Conservation (phyloP, 2,888 invertebrate species). For the Thumatha senex region DNA sequence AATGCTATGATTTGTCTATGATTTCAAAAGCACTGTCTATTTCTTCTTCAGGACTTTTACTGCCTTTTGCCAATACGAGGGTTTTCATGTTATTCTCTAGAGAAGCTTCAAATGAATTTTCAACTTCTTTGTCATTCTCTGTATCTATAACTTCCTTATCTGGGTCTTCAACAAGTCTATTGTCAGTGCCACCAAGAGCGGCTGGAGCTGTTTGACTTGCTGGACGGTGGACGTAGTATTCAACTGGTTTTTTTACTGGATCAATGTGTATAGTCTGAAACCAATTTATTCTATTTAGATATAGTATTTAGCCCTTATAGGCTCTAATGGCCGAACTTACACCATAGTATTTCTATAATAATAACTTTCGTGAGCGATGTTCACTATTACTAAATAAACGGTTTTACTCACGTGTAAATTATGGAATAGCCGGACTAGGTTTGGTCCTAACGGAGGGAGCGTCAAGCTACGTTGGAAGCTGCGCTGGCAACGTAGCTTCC, state of each 20-base stretch:
- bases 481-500: no score
- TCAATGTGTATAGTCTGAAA: slow-evolving; percentile 46
- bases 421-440: no score
- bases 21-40: slow-evolving; percentile 74
- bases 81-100: slow-evolving; percentile 21
- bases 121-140: slow-evolving; percentile 6
- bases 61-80: slow-evolving; percentile 13
- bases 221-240: slow-evolving; percentile 60
- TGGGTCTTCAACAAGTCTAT: slow-evolving; percentile 14
- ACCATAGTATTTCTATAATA: no score
- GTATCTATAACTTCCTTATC: slow-evolving; percentile 2
- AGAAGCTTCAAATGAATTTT: slow-evolving; percentile 11
- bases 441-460: no score
- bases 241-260: slow-evolving; percentile 54
- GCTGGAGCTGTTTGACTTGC: slow-evolving; percentile 24
- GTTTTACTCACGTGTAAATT: no score
- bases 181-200: slow-evolving; percentile 13
- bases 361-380: no score
- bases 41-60: slow-evolving; percentile 68
- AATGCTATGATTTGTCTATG: slow-evolving; percentile 62
- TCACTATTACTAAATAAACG: no score
- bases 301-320: no score
- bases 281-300: neutral
- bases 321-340: no score
- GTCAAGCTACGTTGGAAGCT: no score